Conservation (phyloP, 1,140 invertebrate genomes). For the Eupristina koningsbergeri region DNA sequence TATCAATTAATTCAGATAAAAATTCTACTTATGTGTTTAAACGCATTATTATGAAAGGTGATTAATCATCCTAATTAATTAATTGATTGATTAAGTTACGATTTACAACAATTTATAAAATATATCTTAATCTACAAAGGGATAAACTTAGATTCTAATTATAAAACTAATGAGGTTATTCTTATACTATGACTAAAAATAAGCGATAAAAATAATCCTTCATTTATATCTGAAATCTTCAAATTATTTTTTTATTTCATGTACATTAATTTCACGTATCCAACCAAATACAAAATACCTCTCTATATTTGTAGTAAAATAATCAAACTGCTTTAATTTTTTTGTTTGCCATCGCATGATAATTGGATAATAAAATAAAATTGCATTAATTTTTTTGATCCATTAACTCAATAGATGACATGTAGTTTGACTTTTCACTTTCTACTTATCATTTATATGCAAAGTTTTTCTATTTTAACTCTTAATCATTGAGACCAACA, state of each 20-base stretch:
- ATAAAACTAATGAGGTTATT: not conserved
- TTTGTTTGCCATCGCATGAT: not conserved
- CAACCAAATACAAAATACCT: no score
- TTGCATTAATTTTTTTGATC: not conserved
- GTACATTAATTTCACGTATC: no score
- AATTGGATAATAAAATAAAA: no score
- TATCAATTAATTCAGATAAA: not conserved
- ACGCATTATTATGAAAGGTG: not conserved
- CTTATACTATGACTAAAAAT: not conserved
- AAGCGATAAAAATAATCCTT: not conserved
- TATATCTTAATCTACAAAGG: not conserved
- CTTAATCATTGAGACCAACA: no score
- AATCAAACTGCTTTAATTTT: not conserved
- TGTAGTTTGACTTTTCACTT: not conserved
- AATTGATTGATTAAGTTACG: not conserved
- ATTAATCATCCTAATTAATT: not conserved
- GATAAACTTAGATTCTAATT: not conserved
- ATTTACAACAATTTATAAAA: not conserved
- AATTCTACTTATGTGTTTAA: not conserved
- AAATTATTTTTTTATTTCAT: no score
- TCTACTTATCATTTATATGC: not conserved
- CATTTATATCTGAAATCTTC: no score
- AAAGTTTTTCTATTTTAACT: not conserved
- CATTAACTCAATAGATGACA: not conserved
- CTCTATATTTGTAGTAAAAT: not conserved